phyloP scores from a whole-genome alignment of 2,888 invertebrate species.

The Pachliopta kotzebuea region DNA sequence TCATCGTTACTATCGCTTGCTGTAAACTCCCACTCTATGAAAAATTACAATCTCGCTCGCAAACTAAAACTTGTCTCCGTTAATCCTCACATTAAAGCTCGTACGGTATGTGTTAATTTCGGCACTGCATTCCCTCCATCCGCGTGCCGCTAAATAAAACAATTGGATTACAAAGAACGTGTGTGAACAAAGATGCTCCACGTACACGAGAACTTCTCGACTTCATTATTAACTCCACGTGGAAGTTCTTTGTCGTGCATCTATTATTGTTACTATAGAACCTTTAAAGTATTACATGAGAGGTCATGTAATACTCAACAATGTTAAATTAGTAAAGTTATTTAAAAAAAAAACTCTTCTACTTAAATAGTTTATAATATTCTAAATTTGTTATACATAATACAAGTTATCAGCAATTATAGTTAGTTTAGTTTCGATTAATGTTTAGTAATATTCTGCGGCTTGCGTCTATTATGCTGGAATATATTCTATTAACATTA shows the following conservation, averaged over 20 bases:
- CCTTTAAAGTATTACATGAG: too few relatives aligned
- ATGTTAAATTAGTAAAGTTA: too few relatives aligned
- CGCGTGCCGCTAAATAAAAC: slow-evolving; percentile 7
- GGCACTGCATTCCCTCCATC: slow-evolving; percentile 47
- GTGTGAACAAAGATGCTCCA: background rate
- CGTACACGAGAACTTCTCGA: background rate
- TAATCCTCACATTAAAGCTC: slow-evolving; percentile 13
- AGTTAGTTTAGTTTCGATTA: too few relatives aligned
- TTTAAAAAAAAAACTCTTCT: too few relatives aligned
- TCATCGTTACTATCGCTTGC: slow-evolving; percentile 1
- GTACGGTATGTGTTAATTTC: slow-evolving; percentile 60
- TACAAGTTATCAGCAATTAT: too few relatives aligned
- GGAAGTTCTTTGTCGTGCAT: background rate
- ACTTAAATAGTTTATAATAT: too few relatives aligned
- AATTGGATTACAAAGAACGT: slow-evolving; percentile 8
- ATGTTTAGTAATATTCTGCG: background rate
- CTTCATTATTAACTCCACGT: background rate
- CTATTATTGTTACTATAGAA: background rate
- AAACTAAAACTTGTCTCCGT: background rate
- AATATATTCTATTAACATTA: background rate
- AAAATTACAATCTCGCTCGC: slow-evolving; percentile 7
- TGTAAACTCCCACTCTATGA: slow-evolving; percentile 3
- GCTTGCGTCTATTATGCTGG: background rate
- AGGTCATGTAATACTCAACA: too few relatives aligned
- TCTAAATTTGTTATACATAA: too few relatives aligned